Evolutionary conservation across 2,888 invertebrate genomes (phyloP).

Genomic region (Apocheima hispidaria): DNA sequence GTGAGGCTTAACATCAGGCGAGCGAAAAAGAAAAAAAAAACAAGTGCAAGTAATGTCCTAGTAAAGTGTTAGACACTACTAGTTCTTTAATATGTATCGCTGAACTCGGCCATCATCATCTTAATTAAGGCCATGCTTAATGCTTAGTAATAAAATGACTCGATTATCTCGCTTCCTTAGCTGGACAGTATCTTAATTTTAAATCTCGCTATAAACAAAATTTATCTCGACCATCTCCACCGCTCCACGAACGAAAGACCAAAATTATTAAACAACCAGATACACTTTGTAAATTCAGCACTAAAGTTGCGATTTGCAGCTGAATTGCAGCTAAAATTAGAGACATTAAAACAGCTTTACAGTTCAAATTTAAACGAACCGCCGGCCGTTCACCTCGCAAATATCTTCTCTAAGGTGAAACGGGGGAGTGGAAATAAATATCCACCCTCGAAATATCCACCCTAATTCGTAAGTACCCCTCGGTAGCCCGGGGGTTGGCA

Average conservation of each 20-base stretch:
- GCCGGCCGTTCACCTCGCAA: slow-evolving; percentile 81
- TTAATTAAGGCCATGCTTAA: neutral
- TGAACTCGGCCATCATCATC: neutral
- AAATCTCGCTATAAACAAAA: slow-evolving; percentile 33
- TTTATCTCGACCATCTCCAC: slow-evolving; percentile 20
- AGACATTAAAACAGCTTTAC: slow-evolving; percentile 53
- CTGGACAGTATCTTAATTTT: slow-evolving; percentile 23
- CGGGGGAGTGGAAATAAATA: slow-evolving; percentile 77
- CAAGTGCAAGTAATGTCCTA: too few relatives aligned
- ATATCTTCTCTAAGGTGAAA: slow-evolving; percentile 78
- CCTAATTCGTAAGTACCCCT: slow-evolving; percentile 75
- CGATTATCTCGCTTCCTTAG: slow-evolving; percentile 1
- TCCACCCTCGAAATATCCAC: slow-evolving; percentile 73
- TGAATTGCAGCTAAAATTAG: slow-evolving; percentile 57
- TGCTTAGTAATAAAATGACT: slow-evolving; percentile 4
- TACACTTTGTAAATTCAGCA: slow-evolving; percentile 50
- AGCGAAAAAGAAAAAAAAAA: too few relatives aligned
- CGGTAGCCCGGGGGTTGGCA: slow-evolving; percentile 68
- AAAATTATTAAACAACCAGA: slow-evolving; percentile 40
- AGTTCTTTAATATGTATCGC: too few relatives aligned
- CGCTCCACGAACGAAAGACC: slow-evolving; percentile 33
- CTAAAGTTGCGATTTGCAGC: slow-evolving; percentile 52
- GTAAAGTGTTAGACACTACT: too few relatives aligned
- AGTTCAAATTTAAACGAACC: slow-evolving; percentile 52
- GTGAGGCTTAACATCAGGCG: too few relatives aligned